Conservation (phyloP, 2,888 invertebrate species). For the Apotomis betuletana region DNA sequence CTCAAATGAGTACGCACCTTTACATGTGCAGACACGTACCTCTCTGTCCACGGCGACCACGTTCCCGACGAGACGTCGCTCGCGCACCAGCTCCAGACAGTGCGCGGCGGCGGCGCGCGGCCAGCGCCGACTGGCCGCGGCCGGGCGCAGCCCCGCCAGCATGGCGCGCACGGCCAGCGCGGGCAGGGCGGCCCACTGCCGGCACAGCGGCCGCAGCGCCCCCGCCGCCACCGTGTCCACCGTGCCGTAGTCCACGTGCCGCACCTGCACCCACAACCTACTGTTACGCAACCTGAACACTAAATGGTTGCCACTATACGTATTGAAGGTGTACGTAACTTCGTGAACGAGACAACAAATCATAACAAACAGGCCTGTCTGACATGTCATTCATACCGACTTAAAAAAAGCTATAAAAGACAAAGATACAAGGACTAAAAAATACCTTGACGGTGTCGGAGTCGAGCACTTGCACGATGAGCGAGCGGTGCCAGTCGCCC, state of each 20-base stretch:
- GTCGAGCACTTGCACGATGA: slow-evolving; percentile 73
- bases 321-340: too few relatives aligned
- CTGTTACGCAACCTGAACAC: neutral
- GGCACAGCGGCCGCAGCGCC: slow-evolving; percentile 65
- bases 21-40: too few relatives aligned
- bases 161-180: slow-evolving; percentile 81
- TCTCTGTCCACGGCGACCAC: slow-evolving; percentile 53
- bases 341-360: too few relatives aligned
- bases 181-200: slow-evolving; percentile 69
- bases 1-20: too few relatives aligned
- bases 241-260: slow-evolving; percentile 84
- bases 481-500: slow-evolving; percentile 79
- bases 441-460: slow-evolving; percentile 72
- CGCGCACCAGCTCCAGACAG: slow-evolving; percentile 67
- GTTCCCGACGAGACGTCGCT: slow-evolving; percentile 69
- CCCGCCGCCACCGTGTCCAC: slow-evolving; percentile 62
- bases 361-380: too few relatives aligned
- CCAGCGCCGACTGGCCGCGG: slow-evolving; percentile 72
- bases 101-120: slow-evolving; percentile 65
- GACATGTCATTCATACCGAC: too few relatives aligned
- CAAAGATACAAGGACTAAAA: too few relatives aligned
- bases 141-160: slow-evolving; percentile 74
- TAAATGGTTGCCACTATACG: too few relatives aligned
- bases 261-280: slow-evolving; percentile 65
- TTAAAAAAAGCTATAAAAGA: too few relatives aligned